Conservation (phyloP, 2,888 invertebrate species). For the Parnassius orleans region DNA sequence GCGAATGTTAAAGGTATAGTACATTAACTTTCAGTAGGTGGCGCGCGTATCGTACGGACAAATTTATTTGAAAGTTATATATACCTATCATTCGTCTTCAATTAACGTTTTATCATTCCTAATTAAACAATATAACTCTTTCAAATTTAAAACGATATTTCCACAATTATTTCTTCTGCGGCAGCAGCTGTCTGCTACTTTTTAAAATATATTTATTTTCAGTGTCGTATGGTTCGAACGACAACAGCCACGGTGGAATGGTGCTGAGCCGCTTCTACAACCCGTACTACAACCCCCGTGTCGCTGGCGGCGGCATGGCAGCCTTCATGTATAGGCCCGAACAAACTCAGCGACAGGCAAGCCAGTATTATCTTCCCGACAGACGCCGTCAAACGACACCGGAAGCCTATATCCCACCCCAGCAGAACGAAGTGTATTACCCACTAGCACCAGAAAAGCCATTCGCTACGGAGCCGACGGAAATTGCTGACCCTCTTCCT, state of each 20-base stretch:
- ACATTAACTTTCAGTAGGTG: too few relatives aligned
- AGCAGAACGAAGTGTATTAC: constrained; percentile 69
- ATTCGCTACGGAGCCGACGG: constrained; percentile 50
- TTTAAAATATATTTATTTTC: constrained; percentile 30
- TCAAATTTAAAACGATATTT: too few relatives aligned
- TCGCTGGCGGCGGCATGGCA: constrained; percentile 63
- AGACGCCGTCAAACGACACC: constrained; percentile 63
- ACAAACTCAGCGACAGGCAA: constrained; percentile 42
- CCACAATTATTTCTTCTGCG: too few relatives aligned
- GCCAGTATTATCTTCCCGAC: constrained; percentile 68
- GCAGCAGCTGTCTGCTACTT: too few relatives aligned
- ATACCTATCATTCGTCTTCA: too few relatives aligned
- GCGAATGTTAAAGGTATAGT: too few relatives aligned
- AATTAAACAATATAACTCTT: too few relatives aligned
- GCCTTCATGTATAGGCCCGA: constrained; percentile 67
- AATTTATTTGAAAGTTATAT: too few relatives aligned
- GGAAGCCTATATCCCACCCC: constrained; percentile 58
- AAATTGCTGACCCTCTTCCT: constrained; percentile 50
- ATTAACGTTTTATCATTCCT: too few relatives aligned
- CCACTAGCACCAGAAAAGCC: constrained; percentile 40
- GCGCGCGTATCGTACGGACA: too few relatives aligned
- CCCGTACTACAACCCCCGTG: constrained; percentile 61
- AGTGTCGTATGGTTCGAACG: constrained; percentile 68
- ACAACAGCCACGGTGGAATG: constrained; percentile 65
- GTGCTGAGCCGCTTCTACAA: constrained; percentile 71